Conservation (phyloP, 2,113 vertebrate species). For the Uropsilus gracilis region DNA sequence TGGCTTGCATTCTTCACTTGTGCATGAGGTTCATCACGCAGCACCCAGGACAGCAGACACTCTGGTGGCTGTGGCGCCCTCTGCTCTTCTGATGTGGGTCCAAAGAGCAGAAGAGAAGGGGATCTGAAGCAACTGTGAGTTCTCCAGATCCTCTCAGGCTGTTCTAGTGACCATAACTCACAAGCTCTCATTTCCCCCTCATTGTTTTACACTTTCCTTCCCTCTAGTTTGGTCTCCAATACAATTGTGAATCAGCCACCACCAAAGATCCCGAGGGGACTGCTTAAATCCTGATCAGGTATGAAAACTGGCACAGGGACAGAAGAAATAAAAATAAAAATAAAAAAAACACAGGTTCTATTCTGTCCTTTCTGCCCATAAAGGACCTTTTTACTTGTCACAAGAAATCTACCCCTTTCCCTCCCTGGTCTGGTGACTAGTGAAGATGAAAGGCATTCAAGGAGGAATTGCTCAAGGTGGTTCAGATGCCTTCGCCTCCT, state of each 20-base stretch:
- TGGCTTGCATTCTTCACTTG: not conserved
- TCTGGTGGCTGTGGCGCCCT: fast-evolving
- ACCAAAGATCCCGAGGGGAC: not conserved
- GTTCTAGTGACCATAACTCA: fast-evolving
- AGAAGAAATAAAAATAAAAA: not conserved
- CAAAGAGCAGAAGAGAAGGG: not conserved
- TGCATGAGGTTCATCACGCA: fast-evolving
- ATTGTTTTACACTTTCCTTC: not conserved
- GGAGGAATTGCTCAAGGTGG: not conserved
- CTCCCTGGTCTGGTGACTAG: not conserved
- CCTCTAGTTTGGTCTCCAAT: not conserved
- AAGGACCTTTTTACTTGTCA: not conserved
- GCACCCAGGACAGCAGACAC: not conserved
- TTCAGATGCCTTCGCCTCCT: not conserved
- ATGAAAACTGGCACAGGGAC: not conserved
- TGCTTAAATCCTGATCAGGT: not conserved
- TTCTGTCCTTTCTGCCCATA: not conserved
- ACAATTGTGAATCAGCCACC: not conserved
- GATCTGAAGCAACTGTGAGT: too few relatives aligned
- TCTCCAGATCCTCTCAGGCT: not conserved
- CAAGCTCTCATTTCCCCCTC: not conserved
- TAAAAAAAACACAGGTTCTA: not conserved
- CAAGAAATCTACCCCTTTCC: not conserved
- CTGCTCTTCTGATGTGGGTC: not conserved
- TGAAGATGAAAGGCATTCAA: not conserved